Conservation (phyloP, 2,113 vertebrate genomes). For the Struthio camelus region DNA sequence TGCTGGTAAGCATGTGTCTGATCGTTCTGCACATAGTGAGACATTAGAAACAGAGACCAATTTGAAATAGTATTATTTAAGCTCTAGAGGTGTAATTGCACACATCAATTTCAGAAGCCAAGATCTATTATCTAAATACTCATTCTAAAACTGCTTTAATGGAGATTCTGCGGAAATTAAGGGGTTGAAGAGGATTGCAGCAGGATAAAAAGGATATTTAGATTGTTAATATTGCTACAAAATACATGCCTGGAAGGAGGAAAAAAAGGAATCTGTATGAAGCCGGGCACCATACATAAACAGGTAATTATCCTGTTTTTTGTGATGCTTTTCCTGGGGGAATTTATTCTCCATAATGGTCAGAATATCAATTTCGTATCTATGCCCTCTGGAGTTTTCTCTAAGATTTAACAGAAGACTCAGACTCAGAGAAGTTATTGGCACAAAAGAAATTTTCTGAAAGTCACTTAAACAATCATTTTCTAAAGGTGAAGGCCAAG, state of each 20-base stretch:
- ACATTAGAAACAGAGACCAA: background rate
- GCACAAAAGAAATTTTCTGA: background rate
- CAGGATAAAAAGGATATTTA: background rate
- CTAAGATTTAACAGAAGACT: background rate
- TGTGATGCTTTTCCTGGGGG: background rate
- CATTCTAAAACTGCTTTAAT: background rate
- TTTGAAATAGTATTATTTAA: background rate
- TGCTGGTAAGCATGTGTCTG: background rate
- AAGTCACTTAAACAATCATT: background rate
- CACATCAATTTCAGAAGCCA: background rate
- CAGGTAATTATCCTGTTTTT: background rate
- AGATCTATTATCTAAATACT: background rate
- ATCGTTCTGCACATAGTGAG: background rate
- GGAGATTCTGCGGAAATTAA: background rate
- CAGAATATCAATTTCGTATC: background rate
- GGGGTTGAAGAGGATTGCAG: background rate
- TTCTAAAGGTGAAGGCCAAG: background rate
- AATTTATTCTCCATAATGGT: background rate
- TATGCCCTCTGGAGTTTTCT: background rate
- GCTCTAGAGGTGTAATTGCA: background rate
- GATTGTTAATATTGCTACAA: background rate
- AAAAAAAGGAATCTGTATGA: background rate
- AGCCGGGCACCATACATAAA: background rate
- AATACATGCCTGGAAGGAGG: background rate
- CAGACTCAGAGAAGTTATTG: background rate